phyloP scores from a whole-genome alignment of 23 tunicate species.

The Styela clava region DNA sequence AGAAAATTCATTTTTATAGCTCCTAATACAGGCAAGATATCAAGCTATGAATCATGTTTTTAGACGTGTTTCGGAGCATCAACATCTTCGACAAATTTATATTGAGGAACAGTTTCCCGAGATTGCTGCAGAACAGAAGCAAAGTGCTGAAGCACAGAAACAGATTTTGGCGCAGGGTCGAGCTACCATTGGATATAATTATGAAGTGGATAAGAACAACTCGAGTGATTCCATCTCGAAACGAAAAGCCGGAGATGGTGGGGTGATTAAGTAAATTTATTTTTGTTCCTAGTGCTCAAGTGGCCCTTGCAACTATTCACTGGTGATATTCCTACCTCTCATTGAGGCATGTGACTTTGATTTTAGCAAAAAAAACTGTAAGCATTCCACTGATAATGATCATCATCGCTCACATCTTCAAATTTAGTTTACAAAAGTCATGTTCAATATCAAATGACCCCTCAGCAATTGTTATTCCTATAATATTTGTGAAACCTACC shows the following conservation, averaged over 20 bases:
- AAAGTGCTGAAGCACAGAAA: constrained; percentile 67
- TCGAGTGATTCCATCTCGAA: constrained; percentile 3
- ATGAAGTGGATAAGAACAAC: constrained; percentile 33
- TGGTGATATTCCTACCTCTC: too few species aligned
- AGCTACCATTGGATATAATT: constrained; percentile 75
- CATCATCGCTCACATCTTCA: too few species aligned
- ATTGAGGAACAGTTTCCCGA: constrained; percentile 73
- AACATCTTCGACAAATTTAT: constrained; percentile 61
- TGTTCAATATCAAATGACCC: too few species aligned
- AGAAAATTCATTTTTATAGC: too few species aligned
- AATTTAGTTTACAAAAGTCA: too few species aligned
- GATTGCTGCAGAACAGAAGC: constrained; percentile 46
- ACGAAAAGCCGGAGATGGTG: constrained; percentile 32
- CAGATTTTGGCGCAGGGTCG: constrained; percentile 58
- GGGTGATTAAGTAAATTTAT: constrained; percentile 23
- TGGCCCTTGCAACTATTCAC: not conserved
- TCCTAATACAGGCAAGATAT: too few species aligned
- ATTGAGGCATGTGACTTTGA: too few species aligned
- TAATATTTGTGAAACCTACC: too few species aligned
- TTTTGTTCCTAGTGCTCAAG: not conserved
- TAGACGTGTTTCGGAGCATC: constrained; percentile 55
- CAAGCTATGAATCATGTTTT: not conserved
- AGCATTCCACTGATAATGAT: too few species aligned
- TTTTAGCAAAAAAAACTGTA: too few species aligned
- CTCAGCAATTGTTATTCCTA: too few species aligned